Conservation (phyloP, 2,888 invertebrate genomes). For the Epirrhoe tristata region DNA sequence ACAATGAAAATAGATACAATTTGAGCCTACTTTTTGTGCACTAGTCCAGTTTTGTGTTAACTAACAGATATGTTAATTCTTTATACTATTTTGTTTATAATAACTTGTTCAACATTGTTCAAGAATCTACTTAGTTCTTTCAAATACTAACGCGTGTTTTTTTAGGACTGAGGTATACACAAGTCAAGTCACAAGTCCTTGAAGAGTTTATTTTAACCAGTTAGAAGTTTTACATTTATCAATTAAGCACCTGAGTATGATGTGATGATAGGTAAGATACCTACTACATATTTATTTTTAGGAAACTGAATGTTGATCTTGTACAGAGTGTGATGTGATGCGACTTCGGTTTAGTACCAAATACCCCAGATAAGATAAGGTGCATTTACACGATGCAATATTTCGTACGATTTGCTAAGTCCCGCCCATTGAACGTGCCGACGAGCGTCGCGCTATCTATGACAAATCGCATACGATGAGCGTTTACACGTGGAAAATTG, state of each 20-base stretch:
- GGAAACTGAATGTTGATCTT: too few species aligned
- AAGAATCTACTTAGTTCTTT: constrained; percentile 15
- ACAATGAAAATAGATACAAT: constrained; percentile 38
- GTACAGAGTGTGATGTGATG: too few species aligned
- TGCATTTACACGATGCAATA: too few species aligned
- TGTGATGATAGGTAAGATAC: background rate
- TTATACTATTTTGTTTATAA: constrained; percentile 55
- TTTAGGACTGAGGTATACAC: too few species aligned
- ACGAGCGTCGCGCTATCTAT: too few species aligned
- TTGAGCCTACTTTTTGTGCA: constrained; percentile 81
- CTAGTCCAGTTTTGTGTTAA: constrained; percentile 65
- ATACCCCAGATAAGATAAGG: too few species aligned
- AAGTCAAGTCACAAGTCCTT: background rate
- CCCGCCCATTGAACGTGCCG: too few species aligned
- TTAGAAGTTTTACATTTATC: background rate
- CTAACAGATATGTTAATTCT: constrained; percentile 80
- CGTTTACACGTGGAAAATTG: too few species aligned
- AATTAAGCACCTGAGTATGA: background rate
- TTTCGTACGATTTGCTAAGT: too few species aligned
- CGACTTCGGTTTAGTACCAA: too few species aligned
- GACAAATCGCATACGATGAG: too few species aligned
- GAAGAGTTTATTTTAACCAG: background rate
- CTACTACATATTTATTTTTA: too few species aligned
- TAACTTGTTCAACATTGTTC: constrained; percentile 33
- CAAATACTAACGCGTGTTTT: background rate